Evolutionary conservation across 2,888 invertebrate genomes (phyloP).

Genomic region (Noctua janthina): DNA sequence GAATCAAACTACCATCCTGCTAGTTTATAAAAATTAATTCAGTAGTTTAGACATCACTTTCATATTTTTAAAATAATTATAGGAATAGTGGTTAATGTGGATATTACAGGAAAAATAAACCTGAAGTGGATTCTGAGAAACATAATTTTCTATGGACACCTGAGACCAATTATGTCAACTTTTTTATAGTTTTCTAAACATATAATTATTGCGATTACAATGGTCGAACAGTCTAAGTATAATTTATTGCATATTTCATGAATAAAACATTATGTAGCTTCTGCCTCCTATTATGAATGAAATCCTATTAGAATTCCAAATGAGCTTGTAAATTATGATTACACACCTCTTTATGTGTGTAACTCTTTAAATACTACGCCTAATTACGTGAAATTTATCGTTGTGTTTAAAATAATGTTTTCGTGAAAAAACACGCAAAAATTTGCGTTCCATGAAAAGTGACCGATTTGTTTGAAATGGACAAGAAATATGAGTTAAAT

Average conservation of each 20-base stretch:
- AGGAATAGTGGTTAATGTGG: not conserved
- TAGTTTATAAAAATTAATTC: not conserved
- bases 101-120: not conserved
- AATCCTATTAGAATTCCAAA: conserved; percentile 60
- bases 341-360: conserved; percentile 4
- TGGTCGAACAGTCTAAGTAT: not conserved
- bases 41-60: not conserved
- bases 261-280: conserved; percentile 39
- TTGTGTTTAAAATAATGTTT: not conserved
- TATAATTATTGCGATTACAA: not conserved
- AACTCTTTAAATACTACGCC: not conserved
- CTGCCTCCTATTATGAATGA: conserved; percentile 26
- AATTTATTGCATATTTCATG: conserved; percentile 24
- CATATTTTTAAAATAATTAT: not conserved
- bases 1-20: not conserved
- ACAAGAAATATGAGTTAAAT: not conserved
- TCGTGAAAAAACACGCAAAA: not conserved
- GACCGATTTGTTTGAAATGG: not conserved
- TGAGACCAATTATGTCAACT: not conserved
- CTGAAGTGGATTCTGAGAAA: not conserved
- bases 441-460: too few species aligned
- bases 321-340: conserved; percentile 41
- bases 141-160: not conserved
- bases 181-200: not conserved
- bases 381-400: conserved; percentile 12